Base-by-base conservation (phyloP, 2,113 vertebrate species). In the Holacanthus passer region DNA sequence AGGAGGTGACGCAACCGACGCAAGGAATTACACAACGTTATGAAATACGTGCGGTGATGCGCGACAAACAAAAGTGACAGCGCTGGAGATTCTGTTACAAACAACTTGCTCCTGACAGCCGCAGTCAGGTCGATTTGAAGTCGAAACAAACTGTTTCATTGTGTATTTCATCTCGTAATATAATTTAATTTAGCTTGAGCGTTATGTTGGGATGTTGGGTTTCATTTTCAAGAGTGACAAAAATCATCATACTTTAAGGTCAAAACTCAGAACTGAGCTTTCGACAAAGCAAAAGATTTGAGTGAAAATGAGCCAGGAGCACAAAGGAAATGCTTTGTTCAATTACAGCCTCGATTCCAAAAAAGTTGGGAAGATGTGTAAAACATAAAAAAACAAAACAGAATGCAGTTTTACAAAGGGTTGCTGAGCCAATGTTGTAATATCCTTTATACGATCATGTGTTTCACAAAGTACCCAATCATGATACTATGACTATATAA, bases 1-100 rank as follows among this genome's bases (percentile, higher is more conserved):
- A 37, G 62, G 78, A 47, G 39, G 73, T 90, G 78, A 87, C 67
- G 59, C 66, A 85, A 80, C 64, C 8, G 83, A 43, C n/a, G n/a
- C n/a, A n/a, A n/a, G n/a, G n/a, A 67, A 66, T 65, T 82, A 62
- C 66, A 71, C 74, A 84, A 39, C 29, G 13, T 73, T 31, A 73
- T 74, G 64, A 87, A 79, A 81, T 53, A 47, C 56, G 5, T 5
- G 58, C 71, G 68, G 83, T 4, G 71, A 67, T 43, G 72, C 32
- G 60, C 64, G 29, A 62, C 52, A 66, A 79, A 86, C 64, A 83
- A 78, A 65, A 55, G 68, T 39, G n/a, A 72, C n/a, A 39, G 27
- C 2, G 4, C 31, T 7, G 56, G 59, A 68, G 43, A 47, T 20
- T 41, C 22, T 55, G 62, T 48, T 65, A 63, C 52, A 77, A 81